These are phyloP conservation scores for Melanargia galathea DNA, from an alignment of 2,888 invertebrate species.

Conservation along the genomic window DNA sequence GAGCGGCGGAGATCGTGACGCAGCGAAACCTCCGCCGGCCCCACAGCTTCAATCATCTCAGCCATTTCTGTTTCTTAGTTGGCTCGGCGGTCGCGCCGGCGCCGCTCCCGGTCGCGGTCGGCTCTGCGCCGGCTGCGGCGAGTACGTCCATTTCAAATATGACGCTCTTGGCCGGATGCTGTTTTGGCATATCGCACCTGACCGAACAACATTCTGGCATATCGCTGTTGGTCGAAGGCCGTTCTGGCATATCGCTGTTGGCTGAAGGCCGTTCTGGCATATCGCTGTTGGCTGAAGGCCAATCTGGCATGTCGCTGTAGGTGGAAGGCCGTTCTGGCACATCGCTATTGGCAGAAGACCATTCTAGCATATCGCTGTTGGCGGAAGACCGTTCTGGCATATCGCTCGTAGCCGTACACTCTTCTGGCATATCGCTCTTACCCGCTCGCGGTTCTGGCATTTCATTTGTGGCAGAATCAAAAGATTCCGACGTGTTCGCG, in stretches of 20 bases:
- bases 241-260: too few species aligned
- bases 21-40: slow-evolving; percentile 21
- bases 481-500: neutral
- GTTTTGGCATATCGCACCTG: neutral
- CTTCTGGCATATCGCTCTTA: too few species aligned
- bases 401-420: too few species aligned
- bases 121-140: neutral
- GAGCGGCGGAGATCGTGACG: neutral
- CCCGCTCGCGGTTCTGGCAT: neutral
- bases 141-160: slow-evolving; percentile 1
- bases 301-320: too few species aligned
- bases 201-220: too few species aligned
- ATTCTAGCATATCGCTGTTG: too few species aligned
- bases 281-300: too few species aligned
- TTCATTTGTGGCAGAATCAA: neutral
- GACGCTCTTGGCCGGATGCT: neutral
- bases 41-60: slow-evolving; percentile 13
- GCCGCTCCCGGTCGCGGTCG: neutral
- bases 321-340: too few species aligned
- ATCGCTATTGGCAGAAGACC: too few species aligned
- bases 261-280: too few species aligned
- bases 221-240: too few species aligned
- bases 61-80: neutral
- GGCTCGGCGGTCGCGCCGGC: neutral
- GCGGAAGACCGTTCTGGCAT: too few species aligned